phyloP scores from a whole-genome alignment of 2,888 invertebrate genomes.

The Drosophila barbarae region DNA sequence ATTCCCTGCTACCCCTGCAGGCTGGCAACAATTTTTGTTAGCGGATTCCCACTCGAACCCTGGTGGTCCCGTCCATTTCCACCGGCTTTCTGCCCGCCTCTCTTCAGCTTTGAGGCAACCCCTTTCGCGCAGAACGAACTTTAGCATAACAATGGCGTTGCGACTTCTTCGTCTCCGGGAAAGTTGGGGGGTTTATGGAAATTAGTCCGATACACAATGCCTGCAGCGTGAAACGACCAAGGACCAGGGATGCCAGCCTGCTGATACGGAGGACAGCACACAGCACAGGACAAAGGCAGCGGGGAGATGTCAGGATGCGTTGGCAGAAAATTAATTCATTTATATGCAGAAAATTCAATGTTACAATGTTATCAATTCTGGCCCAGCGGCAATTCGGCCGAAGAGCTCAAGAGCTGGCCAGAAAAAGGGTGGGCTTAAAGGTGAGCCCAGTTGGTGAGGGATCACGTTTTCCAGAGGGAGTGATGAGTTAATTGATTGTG shows the following conservation, averaged over 20 bases:
- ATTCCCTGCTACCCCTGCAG: conserved; percentile 48
- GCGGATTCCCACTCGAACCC: conserved; percentile 55
- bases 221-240: conserved; percentile 36
- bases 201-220: conserved; percentile 67
- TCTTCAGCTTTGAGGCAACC: conserved; percentile 39
- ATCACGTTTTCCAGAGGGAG: not conserved
- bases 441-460: conserved; percentile 30
- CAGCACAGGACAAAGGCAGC: conserved; percentile 12
- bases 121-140: conserved; percentile 49
- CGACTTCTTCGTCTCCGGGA: conserved; percentile 55
- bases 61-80: conserved; percentile 53
- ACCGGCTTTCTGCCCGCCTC: not conserved
- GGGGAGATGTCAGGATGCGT: conserved; percentile 25
- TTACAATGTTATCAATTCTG: conserved; percentile 74
- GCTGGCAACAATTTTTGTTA: conserved; percentile 49
- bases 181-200: conserved; percentile 65
- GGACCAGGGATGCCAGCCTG: conserved; percentile 23
- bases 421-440: conserved; percentile 39
- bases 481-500: conserved; percentile 59
- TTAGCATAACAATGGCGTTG: conserved; percentile 76
- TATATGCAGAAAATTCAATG: conserved; percentile 75
- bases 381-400: conserved; percentile 57
- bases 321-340: conserved; percentile 76
- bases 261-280: conserved; percentile 26
- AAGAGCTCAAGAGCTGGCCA: conserved; percentile 15